Evolutionary conservation across 2,888 invertebrate genomes (phyloP), one percentile per base, ranked within the genome.

Genomic region (Argyresthia albistria): DNA sequence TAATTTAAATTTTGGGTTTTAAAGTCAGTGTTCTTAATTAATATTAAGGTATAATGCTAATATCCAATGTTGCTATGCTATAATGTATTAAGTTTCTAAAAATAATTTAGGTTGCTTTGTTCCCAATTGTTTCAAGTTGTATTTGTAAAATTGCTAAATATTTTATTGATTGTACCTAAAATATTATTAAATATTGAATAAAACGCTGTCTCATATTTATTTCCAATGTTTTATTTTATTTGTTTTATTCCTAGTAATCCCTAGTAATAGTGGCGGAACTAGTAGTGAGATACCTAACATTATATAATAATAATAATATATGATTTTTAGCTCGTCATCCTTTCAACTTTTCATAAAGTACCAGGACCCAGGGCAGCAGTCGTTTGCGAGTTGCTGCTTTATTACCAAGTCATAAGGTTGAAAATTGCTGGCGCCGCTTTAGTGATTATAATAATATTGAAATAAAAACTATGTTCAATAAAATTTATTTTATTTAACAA

Each of bases 131-230:
- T 87, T 83, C 77, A 77, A 75, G 86, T 87, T 87, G 83, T 87
- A 84, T 86, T 86, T 86, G 79, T 86, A 83, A 81, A 73, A 77
- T 74, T 83, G 83, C 84, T 84, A 69, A 76, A 84, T 87, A 86
- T 86, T 87, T 80, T 87, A 87, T 86, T 70, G 72, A 83, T 79
- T 72, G 73, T 76, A 79, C 66, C 54, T 71, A 73, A 69, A 72
- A 73, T 77, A 80, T 76, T 82, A 82, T 83, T 83, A 74, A 81
- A 71, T 82, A 81, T 81, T 84, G 69, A 86, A 83, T 86, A 84
- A 83, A 84, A 80, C 83, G 84, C 80, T 76, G 81, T 84, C 84
- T 84, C 82, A 81, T 84, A 84, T 80, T 81, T 73, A 76, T 35
- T 57, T 53, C 52, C 25, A 55, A 56, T 62, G 65, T 80, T 77